phyloP scores from a whole-genome alignment of 2,113 vertebrate genomes.

The Isurus oxyrinchus region DNA sequence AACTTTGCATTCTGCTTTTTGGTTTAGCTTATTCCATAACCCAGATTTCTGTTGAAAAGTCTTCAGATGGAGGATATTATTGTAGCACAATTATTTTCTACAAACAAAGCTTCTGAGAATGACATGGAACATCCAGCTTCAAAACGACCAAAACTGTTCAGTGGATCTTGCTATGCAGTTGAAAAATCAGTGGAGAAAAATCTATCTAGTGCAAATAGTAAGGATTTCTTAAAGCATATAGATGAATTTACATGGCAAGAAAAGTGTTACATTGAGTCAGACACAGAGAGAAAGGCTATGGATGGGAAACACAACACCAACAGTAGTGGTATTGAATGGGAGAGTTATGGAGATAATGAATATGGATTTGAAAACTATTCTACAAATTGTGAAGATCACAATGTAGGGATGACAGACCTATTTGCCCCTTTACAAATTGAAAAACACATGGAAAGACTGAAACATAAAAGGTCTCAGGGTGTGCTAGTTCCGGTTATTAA shows the following conservation, averaged over 20 bases:
- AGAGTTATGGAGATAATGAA: neutral
- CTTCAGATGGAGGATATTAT: neutral
- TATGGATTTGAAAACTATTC: constrained; percentile 17
- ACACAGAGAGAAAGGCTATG: neutral
- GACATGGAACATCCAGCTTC: constrained; percentile 17
- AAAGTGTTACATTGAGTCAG: neutral
- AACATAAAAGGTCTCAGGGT: neutral
- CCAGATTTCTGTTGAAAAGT: neutral
- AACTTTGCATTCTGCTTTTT: neutral
- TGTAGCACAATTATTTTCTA: neutral
- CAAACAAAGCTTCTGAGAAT: neutral
- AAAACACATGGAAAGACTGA: neutral
- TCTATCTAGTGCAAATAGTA: neutral
- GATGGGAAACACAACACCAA: neutral
- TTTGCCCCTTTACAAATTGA: neutral
- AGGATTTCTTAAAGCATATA: neutral
- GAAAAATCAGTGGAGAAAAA: neutral
- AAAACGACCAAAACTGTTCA: constrained; percentile 14
- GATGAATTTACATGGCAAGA: neutral
- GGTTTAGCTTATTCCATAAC: constrained; percentile 7
- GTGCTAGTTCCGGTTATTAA: neutral
- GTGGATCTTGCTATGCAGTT: neutral
- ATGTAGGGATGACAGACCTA: neutral
- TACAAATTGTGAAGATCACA: constrained; percentile 10
- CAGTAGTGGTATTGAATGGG: neutral